These are phyloP conservation scores for Sminthurides aquaticus DNA, from an alignment of 2,888 invertebrate genomes.

Conservation along the genomic window DNA sequence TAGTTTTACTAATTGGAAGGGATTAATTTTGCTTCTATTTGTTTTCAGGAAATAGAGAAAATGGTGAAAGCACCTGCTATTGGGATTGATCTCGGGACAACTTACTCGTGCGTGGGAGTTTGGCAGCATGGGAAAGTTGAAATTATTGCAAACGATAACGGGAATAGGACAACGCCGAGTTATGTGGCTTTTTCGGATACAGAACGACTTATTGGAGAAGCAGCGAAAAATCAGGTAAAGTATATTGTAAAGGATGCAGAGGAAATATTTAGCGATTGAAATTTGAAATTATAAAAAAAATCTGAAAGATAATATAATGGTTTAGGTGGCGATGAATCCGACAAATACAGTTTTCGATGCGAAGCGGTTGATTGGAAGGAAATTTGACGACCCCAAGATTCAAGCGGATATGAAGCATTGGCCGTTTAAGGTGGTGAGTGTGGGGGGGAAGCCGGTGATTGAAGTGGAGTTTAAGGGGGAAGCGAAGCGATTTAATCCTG, in stretches of 20 bases:
- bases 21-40: neutral
- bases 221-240: slow-evolving; percentile 77
- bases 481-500: slow-evolving; percentile 55
- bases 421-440: slow-evolving; percentile 71
- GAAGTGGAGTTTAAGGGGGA: slow-evolving; percentile 54
- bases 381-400: slow-evolving; percentile 75
- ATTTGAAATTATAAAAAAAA: too few relatives aligned
- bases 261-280: too few relatives aligned
- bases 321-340: slow-evolving; percentile 77
- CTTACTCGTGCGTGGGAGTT: slow-evolving; percentile 76
- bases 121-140: slow-evolving; percentile 76
- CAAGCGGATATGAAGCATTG: slow-evolving; percentile 90
- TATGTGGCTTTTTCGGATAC: slow-evolving; percentile 80
- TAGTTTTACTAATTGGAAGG: neutral
- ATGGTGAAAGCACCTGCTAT: slow-evolving; percentile 49
- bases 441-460: slow-evolving; percentile 25
- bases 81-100: slow-evolving; percentile 85
- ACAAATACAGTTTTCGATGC: slow-evolving; percentile 8
- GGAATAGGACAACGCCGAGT: slow-evolving; percentile 72
- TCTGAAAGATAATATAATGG: too few relatives aligned
- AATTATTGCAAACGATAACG: slow-evolving; percentile 75
- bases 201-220: slow-evolving; percentile 75
- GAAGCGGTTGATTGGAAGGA: slow-evolving; percentile 73
- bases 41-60: neutral
- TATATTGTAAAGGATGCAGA: neutral